Conservation (phyloP, 1,140 invertebrate genomes). For the Zaprionus kolodkinae region DNA sequence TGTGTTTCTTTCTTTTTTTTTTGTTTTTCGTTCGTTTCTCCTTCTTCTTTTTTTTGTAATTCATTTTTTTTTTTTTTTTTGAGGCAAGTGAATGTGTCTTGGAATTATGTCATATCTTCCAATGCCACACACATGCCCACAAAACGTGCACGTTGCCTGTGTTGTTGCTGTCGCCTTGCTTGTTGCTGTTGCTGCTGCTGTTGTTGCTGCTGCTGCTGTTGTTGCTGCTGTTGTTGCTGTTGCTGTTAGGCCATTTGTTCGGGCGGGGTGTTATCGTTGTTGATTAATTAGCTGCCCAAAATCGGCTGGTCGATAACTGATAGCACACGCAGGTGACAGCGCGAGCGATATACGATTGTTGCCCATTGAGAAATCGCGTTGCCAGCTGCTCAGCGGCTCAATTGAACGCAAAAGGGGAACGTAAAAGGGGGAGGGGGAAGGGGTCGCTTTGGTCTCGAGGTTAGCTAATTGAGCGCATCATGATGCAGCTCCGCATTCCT, state of each 20-base stretch:
- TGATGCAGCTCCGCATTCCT: background rate
- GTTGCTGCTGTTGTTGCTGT: conserved; percentile 21
- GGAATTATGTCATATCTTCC: conserved; percentile 80
- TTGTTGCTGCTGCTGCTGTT: conserved; percentile 1
- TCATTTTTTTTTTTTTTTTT: conserved; percentile 37
- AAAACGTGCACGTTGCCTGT: conserved; percentile 43
- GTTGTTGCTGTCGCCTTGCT: background rate
- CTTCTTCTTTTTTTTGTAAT: background rate
- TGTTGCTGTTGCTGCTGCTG: conserved; percentile 11
- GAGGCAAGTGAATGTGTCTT: conserved; percentile 69
- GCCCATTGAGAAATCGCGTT: conserved; percentile 7
- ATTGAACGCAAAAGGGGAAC: conserved; percentile 39
- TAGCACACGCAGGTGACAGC: conserved; percentile 57
- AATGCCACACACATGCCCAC: conserved; percentile 55
- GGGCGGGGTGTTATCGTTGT: conserved; percentile 53
- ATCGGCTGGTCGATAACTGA: conserved; percentile 37
- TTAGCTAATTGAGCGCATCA: conserved; percentile 62
- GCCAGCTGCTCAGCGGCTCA: conserved; percentile 43
- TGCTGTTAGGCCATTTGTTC: conserved; percentile 18
- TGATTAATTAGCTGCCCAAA: conserved; percentile 65
- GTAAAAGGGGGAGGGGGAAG: background rate
- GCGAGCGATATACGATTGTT: conserved; percentile 19
- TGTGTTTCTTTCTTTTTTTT: conserved; percentile 7
- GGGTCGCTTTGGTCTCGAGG: background rate
- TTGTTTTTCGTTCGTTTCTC: conserved; percentile 3